These are phyloP conservation scores for Plodia interpunctella DNA, from an alignment of 1,140 invertebrate species.

Conservation along the genomic window DNA sequence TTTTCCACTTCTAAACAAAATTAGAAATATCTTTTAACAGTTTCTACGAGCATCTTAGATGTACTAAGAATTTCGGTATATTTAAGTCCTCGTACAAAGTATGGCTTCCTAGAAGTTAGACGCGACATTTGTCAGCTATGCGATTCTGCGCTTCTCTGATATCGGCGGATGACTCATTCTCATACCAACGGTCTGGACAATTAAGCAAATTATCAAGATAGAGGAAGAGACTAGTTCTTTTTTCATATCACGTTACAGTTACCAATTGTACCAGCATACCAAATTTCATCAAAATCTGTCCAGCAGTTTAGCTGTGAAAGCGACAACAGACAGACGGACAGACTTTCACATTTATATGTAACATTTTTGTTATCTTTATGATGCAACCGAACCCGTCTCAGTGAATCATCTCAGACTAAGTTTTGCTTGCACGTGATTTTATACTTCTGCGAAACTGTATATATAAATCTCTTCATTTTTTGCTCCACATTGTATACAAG, in stretches of 20 bases:
- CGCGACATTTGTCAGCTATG: constrained; percentile 22
- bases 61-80: background rate
- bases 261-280: no score
- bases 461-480: constrained; percentile 14
- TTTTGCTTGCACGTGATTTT: constrained; percentile 13
- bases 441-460: constrained; percentile 9
- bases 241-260: no score
- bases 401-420: constrained; percentile 1
- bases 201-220: no score
- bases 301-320: no score
- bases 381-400: background rate
- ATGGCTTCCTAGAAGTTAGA: constrained; percentile 22
- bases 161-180: constrained; percentile 29
- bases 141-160: constrained; percentile 25
- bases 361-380: no score
- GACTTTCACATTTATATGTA: no score
- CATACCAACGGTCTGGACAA: no score
- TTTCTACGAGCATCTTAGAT: background rate
- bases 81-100: background rate
- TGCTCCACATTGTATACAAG: constrained; percentile 9
- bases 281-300: no score
- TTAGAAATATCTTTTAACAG: no score
- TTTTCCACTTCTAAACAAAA: no score
- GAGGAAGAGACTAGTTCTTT: no score
- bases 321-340: no score